A percentile compares a stretch with the other conserved stretches of the same genome.
phyloP scores from a whole-genome alignment of 2,888 invertebrate species.

The Cyclophora albipunctata region DNA sequence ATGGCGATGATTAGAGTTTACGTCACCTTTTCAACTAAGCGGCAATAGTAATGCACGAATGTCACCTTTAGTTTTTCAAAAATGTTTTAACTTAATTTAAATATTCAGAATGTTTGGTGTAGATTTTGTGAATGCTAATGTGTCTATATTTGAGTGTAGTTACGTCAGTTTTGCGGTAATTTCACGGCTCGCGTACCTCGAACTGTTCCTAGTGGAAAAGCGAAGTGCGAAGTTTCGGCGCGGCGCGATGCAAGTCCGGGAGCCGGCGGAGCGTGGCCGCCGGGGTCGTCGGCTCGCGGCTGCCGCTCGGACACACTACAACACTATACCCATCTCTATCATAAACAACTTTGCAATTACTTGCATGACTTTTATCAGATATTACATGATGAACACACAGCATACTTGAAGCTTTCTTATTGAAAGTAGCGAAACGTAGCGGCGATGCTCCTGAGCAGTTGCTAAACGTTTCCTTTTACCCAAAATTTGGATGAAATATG shows the following conservation, averaged over 20 bases:
- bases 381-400: background rate
- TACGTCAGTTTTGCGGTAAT: conserved; percentile 67
- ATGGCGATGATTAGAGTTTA: conserved; percentile 23
- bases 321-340: conserved; percentile 24
- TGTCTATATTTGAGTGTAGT: conserved; percentile 13
- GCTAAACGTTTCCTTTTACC: too few relatives aligned
- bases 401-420: too few relatives aligned
- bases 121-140: too few relatives aligned
- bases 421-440: too few relatives aligned
- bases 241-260: conserved; percentile 50
- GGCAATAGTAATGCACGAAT: too few relatives aligned
- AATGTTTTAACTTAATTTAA: too few relatives aligned
- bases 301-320: conserved; percentile 4
- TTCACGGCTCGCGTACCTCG: conserved; percentile 63
- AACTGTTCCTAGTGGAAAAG: conserved; percentile 67
- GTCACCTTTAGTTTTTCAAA: too few relatives aligned
- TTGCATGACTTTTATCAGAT: background rate
- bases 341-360: conserved; percentile 10
- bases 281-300: conserved; percentile 58
- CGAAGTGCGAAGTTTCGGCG: conserved; percentile 74
- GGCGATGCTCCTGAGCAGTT: too few relatives aligned
- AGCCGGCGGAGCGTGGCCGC: conserved; percentile 52
- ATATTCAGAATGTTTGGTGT: too few relatives aligned
- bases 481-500: too few relatives aligned
- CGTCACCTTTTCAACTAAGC: too few relatives aligned